phyloP scores from a whole-genome alignment of 2,888 invertebrate species.

The Deilephila elpenor region DNA sequence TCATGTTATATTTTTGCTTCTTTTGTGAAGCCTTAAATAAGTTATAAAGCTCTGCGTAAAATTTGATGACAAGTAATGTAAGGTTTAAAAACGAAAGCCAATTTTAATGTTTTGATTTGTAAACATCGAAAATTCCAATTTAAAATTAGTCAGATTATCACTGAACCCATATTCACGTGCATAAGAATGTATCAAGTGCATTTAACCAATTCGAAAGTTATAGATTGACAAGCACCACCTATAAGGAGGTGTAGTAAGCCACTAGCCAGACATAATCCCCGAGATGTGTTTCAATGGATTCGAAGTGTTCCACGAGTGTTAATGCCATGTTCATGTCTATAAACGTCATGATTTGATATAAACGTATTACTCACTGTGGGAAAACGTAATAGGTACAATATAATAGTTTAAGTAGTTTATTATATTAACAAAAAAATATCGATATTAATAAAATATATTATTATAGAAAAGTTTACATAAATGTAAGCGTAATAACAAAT shows the following conservation, averaged over 20 bases:
- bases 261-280: conserved; percentile 65
- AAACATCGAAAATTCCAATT: conserved; percentile 29
- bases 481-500: no score
- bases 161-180: conserved; percentile 8
- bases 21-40: no score
- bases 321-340: conserved; percentile 67
- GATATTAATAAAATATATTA: not conserved
- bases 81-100: no score
- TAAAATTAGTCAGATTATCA: not conserved
- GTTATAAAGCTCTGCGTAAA: no score
- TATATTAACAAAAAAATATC: not conserved
- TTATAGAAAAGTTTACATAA: no score
- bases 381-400: not conserved
- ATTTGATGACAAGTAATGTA: no score
- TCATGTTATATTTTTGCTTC: no score
- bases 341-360: conserved; percentile 54
- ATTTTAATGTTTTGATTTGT: not conserved
- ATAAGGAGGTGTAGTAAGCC: conserved; percentile 54
- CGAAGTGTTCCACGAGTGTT: conserved; percentile 69
- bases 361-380: conserved; percentile 44
- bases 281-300: conserved; percentile 76
- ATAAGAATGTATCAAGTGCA: not conserved
- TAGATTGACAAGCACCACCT: conserved; percentile 56
- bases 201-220: conserved; percentile 59
- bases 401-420: not conserved